Conservation (phyloP, 2,888 invertebrate species). For the Drosophila dives region DNA sequence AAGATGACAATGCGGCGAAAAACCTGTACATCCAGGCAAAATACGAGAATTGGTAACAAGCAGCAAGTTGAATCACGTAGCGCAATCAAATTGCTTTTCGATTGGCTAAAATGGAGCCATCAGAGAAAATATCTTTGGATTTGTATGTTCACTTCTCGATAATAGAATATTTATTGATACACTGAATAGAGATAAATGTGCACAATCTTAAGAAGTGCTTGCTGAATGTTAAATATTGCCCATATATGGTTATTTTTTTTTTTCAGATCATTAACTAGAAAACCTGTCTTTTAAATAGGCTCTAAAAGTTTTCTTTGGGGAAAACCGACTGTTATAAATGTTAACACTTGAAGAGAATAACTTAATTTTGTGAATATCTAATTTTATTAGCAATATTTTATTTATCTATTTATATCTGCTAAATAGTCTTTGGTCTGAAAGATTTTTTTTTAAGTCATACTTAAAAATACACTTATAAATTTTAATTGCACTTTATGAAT, state of each 20-base stretch:
- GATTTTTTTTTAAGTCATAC: neutral
- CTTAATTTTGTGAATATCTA: neutral
- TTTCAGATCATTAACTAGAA: neutral
- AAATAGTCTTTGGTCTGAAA: neutral
- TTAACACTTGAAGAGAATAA: neutral
- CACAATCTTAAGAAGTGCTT: constrained; percentile 1
- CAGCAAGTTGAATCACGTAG: constrained; percentile 57
- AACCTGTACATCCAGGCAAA: constrained; percentile 47
- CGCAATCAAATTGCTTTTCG: constrained; percentile 65
- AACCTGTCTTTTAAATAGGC: constrained; percentile 4
- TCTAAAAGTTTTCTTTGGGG: neutral
- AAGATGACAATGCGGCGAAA: constrained; percentile 62
- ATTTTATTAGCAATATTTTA: too few relatives aligned
- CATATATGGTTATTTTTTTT: neutral
- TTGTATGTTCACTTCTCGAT: constrained; percentile 41
- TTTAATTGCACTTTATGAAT: neutral
- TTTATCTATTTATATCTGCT: too few relatives aligned
- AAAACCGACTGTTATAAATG: neutral
- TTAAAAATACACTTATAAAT: neutral
- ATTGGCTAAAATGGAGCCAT: constrained; percentile 72
- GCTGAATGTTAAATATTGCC: constrained; percentile 11
- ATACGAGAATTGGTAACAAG: constrained; percentile 32
- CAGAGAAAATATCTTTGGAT: constrained; percentile 51
- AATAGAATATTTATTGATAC: constrained; percentile 50
- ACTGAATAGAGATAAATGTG: constrained; percentile 7